Evolutionary conservation across 2,113 vertebrate genomes (phyloP), one percentile per base, ranked within the genome.

Genomic region (Nipponia nippon): DNA sequence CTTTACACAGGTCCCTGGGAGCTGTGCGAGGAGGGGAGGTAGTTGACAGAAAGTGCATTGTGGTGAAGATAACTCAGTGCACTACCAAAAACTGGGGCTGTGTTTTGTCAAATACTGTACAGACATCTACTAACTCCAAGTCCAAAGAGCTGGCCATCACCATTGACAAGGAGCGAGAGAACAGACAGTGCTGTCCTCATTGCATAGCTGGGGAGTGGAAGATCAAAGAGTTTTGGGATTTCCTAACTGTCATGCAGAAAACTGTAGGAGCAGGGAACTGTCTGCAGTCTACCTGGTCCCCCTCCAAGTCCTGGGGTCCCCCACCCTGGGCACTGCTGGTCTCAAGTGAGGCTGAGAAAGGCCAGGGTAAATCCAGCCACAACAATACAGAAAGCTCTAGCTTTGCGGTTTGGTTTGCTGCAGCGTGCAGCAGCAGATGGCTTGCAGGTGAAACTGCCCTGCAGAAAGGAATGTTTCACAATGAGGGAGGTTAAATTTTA

Each of bases 71-170:
- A 23, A 26, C 23, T 36, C 49, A 12, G 21, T 14, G 26, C 65
- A 46, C 34, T 52, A 5, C 32, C 42, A 20, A 34, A 50, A 56
- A 6, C 42, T 10, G 30, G 15, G 53, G 40, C 66, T 62, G 38
- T 4, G 0, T 32, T 38, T 13, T 10, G 34, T 38, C 14, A 10
- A 5, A 22, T 11, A 10, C 34, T 13, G 55, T n/a, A 6, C 32
- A 46, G 42, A 4, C 1, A 1, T 25, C 27, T 71, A 0, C 21
- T 34, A 40, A 22, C 26, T 16, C 9, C 0, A 0, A 16, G 52
- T 19, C 66, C 36, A 9, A 8, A 32, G 21, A n/a, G 36, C 55
- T 30, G 75, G 13, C 19, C 7, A 10, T 52, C 46, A 7, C 36
- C 13, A 2, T 11, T 36, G 38, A 25, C 62, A 20, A 16, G 36